phyloP scores from a whole-genome alignment of 2,888 invertebrate species.

The Nebria salina region DNA sequence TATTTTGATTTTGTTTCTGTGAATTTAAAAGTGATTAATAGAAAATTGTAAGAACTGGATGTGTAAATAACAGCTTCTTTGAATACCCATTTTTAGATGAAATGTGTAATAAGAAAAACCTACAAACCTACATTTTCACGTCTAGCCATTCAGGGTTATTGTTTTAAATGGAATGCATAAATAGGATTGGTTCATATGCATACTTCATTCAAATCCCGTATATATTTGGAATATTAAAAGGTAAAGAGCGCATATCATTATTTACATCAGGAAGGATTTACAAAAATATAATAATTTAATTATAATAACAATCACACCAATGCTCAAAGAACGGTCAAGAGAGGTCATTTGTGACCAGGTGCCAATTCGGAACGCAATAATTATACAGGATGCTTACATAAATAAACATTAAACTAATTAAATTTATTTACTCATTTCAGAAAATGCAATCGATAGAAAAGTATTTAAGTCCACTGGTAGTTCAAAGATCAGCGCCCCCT shows the following conservation, averaged over 20 bases:
- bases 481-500: no score
- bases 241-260: not conserved
- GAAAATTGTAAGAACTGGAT: not conserved
- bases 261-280: not conserved
- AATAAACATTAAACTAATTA: no score
- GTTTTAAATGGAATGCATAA: conserved; percentile 7
- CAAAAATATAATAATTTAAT: no score
- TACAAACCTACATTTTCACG: conserved; percentile 3
- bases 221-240: conserved; percentile 13
- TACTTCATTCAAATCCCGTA: conserved; percentile 5
- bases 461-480: no score
- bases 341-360: no score
- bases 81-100: not conserved
- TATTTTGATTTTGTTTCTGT: not conserved
- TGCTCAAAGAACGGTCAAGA: no score
- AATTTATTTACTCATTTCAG: no score
- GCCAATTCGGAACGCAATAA: no score
- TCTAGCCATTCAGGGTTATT: conserved; percentile 11
- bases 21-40: not conserved
- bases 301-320: no score
- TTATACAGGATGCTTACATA: no score
- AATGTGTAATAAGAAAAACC: conserved; percentile 7
- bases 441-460: no score
- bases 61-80: not conserved
- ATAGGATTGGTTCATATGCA: conserved; percentile 12